phyloP scores from a whole-genome alignment of 2,797 vertebrate genomes.

The Loriculus beryllinus region DNA sequence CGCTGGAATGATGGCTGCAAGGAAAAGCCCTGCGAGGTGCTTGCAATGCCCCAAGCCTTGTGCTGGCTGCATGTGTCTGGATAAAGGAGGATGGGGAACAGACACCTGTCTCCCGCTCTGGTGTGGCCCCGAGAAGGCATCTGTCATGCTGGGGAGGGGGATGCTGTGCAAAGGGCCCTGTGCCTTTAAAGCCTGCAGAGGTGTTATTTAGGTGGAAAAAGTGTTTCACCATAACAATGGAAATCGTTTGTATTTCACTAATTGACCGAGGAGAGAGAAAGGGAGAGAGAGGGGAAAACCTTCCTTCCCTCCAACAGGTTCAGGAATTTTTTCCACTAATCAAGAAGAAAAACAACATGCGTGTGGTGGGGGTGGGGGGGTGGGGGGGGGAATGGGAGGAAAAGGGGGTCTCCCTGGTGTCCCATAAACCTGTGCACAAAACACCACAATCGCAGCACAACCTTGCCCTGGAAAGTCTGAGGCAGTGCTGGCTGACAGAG shows the following conservation, averaged over 20 bases:
- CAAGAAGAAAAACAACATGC: constrained; percentile 68
- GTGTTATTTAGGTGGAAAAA: constrained; percentile 59
- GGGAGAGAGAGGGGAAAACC: not conserved
- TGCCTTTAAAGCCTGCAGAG: constrained; percentile 15
- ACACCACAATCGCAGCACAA: constrained; percentile 34
- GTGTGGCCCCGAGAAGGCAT: not conserved
- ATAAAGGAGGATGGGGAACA: not conserved
- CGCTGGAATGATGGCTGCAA: not conserved
- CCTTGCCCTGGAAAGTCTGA: constrained; percentile 64
- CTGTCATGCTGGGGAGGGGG: rapidly evolving
- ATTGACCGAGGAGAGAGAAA: constrained; percentile 1
- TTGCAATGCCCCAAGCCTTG: not conserved
- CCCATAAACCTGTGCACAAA: constrained; percentile 60
- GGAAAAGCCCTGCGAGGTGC: not conserved
- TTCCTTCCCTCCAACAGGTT: constrained; percentile 66
- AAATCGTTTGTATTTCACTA: constrained; percentile 69
- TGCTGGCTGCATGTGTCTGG: rapidly evolving
- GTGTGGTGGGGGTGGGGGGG: not conserved
- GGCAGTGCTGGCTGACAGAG: not conserved
- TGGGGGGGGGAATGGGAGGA: constrained; percentile 14
- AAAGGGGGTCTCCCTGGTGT: constrained; percentile 45
- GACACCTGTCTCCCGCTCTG: rapidly evolving
- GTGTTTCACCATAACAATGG: not conserved
- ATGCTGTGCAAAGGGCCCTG: not conserved
- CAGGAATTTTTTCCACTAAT: constrained; percentile 72